Conservation (phyloP, 2,113 vertebrate species). For the Cyprinodon tularosa region DNA sequence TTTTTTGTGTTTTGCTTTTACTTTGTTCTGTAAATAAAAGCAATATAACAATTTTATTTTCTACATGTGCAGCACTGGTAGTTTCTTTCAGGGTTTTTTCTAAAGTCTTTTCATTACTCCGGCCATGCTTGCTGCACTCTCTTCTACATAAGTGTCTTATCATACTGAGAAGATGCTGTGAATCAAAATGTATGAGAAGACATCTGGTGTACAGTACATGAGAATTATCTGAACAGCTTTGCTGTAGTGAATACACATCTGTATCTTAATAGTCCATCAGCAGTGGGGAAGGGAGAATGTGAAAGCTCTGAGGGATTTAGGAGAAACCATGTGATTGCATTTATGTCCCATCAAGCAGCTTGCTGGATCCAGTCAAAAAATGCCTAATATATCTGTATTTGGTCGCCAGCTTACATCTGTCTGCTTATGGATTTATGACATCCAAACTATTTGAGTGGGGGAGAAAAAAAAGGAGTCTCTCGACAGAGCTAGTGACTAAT, state of each 20-base stretch:
- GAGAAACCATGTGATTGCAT: conserved; percentile 75
- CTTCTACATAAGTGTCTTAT: conserved; percentile 57
- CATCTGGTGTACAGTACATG: conserved; percentile 49
- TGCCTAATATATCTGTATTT: conserved; percentile 81
- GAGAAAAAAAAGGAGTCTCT: conserved; percentile 60
- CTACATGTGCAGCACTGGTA: not conserved
- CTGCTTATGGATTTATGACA: conserved; percentile 83
- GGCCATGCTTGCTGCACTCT: conserved; percentile 26
- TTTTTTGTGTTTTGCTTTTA: not conserved
- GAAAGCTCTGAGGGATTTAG: conserved; percentile 74
- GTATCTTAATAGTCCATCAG: conserved; percentile 71
- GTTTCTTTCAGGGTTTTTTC: conserved; percentile 28
- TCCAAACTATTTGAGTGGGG: conserved; percentile 74
- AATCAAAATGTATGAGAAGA: conserved; percentile 45
- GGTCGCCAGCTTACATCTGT: conserved; percentile 81
- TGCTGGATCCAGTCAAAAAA: conserved; percentile 66
- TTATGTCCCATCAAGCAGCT: conserved; percentile 76
- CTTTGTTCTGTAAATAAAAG: not conserved
- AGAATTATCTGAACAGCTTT: conserved; percentile 51
- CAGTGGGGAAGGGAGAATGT: conserved; percentile 54
- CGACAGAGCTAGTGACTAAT: conserved; percentile 79
- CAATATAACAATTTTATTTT: not conserved
- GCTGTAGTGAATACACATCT: conserved; percentile 56
- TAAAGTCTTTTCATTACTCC: conserved; percentile 12
- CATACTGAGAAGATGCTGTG: conserved; percentile 48